phyloP scores from a whole-genome alignment of 2,888 invertebrate species.

The Perdita meconis region DNA sequence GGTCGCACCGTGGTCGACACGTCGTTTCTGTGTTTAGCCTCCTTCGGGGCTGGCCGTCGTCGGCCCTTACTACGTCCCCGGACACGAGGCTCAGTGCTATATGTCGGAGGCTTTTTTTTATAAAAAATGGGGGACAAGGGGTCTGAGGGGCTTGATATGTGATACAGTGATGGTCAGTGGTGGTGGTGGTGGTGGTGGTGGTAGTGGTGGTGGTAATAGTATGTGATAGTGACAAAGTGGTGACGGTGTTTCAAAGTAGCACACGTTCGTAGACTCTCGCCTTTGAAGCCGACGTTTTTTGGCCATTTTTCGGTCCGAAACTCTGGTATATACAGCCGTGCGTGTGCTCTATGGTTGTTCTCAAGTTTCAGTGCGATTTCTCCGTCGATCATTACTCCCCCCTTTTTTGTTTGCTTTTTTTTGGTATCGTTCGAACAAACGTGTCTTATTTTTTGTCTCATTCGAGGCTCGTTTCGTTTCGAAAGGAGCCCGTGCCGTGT shows the following conservation, averaged over 20 bases:
- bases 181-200: constrained; percentile 62
- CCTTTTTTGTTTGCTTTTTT: too few species aligned
- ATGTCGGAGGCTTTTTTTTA: constrained; percentile 80
- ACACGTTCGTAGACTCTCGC: constrained; percentile 57
- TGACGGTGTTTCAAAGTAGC: constrained; percentile 65
- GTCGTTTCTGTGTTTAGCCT: constrained; percentile 78
- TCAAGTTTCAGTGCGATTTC: constrained; percentile 56
- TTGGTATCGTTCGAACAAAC: too few species aligned
- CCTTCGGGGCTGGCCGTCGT: constrained; percentile 83
- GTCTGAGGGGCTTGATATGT: constrained; percentile 67
- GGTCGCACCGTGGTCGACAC: constrained; percentile 77
- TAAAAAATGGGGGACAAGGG: constrained; percentile 35
- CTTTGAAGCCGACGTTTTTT: constrained; percentile 24
- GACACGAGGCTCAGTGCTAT: constrained; percentile 85
- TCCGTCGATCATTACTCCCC: constrained; percentile 27
- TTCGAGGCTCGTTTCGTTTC: background rate
- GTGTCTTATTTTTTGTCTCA: background rate
- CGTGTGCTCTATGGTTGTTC: constrained; percentile 59
- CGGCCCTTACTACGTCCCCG: constrained; percentile 83
- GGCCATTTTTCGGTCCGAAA: constrained; percentile 20
- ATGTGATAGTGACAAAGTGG: constrained; percentile 64
- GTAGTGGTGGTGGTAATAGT: constrained; percentile 68
- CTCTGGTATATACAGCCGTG: constrained; percentile 62
- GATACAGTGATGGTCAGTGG: constrained; percentile 64
- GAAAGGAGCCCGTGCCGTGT: background rate